These are phyloP conservation scores for Chloroclysta siterata DNA, from an alignment of 2,888 invertebrate species.

Conservation along the genomic window DNA sequence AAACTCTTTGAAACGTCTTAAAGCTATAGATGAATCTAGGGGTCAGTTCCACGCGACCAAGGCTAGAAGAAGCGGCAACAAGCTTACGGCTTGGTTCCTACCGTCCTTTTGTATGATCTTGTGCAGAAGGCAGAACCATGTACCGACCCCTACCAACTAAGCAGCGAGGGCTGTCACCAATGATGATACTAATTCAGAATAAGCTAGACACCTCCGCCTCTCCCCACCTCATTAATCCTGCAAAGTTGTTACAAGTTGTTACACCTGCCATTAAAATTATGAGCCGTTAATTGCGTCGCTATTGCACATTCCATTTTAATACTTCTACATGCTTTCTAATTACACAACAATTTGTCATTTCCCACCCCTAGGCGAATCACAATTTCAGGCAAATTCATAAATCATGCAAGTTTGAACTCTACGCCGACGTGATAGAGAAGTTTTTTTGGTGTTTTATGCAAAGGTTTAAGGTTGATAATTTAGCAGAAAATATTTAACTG, in stretches of 20 bases:
- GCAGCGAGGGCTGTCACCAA: not conserved
- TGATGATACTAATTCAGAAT: not conserved
- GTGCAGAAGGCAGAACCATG: too few relatives aligned
- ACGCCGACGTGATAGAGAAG: constrained; percentile 4
- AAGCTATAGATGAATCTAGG: too few relatives aligned
- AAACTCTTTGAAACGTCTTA: too few relatives aligned
- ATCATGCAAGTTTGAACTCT: constrained; percentile 15
- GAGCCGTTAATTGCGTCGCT: constrained; percentile 38
- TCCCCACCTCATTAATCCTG: constrained; percentile 26
- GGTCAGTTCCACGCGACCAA: too few relatives aligned
- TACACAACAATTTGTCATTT: constrained; percentile 45
- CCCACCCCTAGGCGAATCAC: constrained; percentile 33
- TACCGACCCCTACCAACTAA: too few relatives aligned
- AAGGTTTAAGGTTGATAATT: constrained; percentile 17
- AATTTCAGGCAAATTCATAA: constrained; percentile 17
- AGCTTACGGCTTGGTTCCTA: too few relatives aligned
- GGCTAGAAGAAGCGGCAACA: too few relatives aligned
- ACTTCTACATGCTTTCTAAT: constrained; percentile 44
- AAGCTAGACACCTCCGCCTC: not conserved
- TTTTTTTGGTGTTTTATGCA: not conserved
- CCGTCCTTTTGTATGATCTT: too few relatives aligned
- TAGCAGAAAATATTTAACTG: constrained; percentile 13
- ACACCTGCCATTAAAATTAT: constrained; percentile 39
- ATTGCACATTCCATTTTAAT: constrained; percentile 42
- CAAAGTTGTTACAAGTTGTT: constrained; percentile 30